Evolutionary conservation across 2,888 invertebrate species (phyloP).

Genomic region (Orchestes rusci): DNA sequence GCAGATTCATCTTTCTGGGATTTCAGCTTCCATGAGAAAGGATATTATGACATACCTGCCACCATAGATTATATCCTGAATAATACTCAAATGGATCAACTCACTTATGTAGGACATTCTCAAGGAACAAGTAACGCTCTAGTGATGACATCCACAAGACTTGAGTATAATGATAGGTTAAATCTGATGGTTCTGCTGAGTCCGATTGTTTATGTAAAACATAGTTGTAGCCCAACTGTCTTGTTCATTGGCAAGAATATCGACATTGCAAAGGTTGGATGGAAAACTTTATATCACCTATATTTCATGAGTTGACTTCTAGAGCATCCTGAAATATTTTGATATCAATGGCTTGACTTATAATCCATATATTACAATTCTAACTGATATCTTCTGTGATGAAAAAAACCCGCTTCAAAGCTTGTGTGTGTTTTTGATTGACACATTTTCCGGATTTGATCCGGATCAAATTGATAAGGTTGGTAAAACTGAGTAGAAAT

Average conservation of each 20-base stretch:
- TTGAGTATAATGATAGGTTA: conserved; percentile 57
- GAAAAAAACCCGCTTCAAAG: conserved; percentile 12
- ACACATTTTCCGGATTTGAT: conserved; percentile 23
- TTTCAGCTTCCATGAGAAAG: conserved; percentile 72
- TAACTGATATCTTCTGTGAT: conserved; percentile 12
- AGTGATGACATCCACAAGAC: conserved; percentile 52
- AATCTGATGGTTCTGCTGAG: conserved; percentile 57
- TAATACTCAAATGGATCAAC: conserved; percentile 47
- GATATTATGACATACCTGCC: conserved; percentile 65
- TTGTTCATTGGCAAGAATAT: neutral
- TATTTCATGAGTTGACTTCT: too few species aligned
- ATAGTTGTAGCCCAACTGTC: conserved; percentile 15
- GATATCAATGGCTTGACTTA: conserved; percentile 9
- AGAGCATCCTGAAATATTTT: neutral
- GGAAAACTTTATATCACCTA: too few species aligned
- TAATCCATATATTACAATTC: neutral
- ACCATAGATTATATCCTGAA: conserved; percentile 61
- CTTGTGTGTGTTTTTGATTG: conserved; percentile 10
- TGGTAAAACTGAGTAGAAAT: conserved; percentile 13
- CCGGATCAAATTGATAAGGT: conserved; percentile 21
- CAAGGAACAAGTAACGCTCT: conserved; percentile 62
- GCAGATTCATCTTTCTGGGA: conserved; percentile 25
- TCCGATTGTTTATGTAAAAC: conserved; percentile 55
- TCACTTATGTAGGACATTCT: conserved; percentile 74
- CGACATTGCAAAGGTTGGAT: neutral